Evolutionary conservation across 2,797 vertebrate genomes (phyloP), one percentile per base, ranked within the genome.

Genomic region (Spea hammondii): DNA sequence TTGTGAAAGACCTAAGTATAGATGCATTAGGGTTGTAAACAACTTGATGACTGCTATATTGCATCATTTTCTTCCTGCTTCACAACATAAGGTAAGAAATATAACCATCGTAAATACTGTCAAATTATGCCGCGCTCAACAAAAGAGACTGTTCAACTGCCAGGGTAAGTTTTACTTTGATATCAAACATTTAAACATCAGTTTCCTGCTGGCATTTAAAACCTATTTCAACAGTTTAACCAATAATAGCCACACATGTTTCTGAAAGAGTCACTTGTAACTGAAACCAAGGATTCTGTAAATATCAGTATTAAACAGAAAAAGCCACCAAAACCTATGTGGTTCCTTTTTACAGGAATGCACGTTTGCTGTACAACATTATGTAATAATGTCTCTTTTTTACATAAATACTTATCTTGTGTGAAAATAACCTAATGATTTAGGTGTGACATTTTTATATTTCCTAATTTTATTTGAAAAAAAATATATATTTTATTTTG

Each of bases 111-210:
- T n/a, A 72, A 73, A 74, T 50, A 65, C 44, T 47, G 72, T 70
- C 71, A 66, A 66, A 78, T 72, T 71, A 72, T 78, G 72, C 45
- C 10, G n/a, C 68, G 66, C 54, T 14, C 64, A 72, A 79, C 65
- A 79, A 72, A 78, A 75, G 59, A 71, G 71, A 76, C 79, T 80
- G 74, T 81, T 81, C 74, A 81, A 81, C 79, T 68, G 79, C 79
- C 79, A 77, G 49, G 49, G 64, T 69, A 68, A 60, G 46, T 72
- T 46, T 73, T 48, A 11, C 70, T 81, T 77, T 81, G 74, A 81
- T 77, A 81, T 64, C 60, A 67, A 64, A 64, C 57, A 67, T 76
- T 65, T 76, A 69, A 76, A 80, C 68, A 72, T 60, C 73, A 81
- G 79, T 81, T 81, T 81, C 79, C 74, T 81, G 74, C 55, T 81